Evolutionary conservation across 2,113 vertebrate species (phyloP), one percentile per base, ranked within the genome.

Genomic region (Saccopteryx leptura): DNA sequence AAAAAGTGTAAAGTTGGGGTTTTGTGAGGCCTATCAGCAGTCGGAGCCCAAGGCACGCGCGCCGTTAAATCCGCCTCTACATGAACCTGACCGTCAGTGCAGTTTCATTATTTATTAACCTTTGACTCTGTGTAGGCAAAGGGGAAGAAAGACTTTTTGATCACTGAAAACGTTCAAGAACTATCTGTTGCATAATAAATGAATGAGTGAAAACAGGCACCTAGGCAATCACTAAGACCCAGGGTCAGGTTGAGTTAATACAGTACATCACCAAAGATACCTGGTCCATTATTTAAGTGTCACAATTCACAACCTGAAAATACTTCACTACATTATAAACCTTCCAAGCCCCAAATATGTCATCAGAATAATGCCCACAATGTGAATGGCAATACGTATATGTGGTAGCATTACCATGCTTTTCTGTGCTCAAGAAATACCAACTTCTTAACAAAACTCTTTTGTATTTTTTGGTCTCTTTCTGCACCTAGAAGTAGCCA

Each of bases 161-260:
- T 80, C 24, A 39, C 4, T 72, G n/a, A 76, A 94, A 39, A 76
- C 31, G 31, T 26, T 84, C 18, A 56, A 72, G 80, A 28, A 69
- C 71, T 2, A 81, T 18, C 75, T 84, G 12, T 19, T 79, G 28
- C 13, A 14, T 72, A n/a, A 9, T 28, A 21, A n/a, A 12, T 15
- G 21, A 65, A 17, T 2, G 46, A 74, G 66, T 75, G 15, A 81
- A 91, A 39, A 6, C 79, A 90, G 46, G n/a, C 0, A 88, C 23
- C 56, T 90, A 50, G 63, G 80, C 94, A 82, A 71, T 71, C 54
- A 85, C 39, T 72, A 83, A 63, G 75, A 85, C n/a, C n/a, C 26
- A 80, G 65, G 11, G 50, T 33, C 39, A 75, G 80, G 52, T 4
- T 81, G 61, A 81, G 24, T 46, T 72, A 63, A 68, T 46, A 65